Evolutionary conservation across 2,888 invertebrate species (phyloP), one percentile per base, ranked within the genome.

Genomic region (Leptopilina myrica): DNA sequence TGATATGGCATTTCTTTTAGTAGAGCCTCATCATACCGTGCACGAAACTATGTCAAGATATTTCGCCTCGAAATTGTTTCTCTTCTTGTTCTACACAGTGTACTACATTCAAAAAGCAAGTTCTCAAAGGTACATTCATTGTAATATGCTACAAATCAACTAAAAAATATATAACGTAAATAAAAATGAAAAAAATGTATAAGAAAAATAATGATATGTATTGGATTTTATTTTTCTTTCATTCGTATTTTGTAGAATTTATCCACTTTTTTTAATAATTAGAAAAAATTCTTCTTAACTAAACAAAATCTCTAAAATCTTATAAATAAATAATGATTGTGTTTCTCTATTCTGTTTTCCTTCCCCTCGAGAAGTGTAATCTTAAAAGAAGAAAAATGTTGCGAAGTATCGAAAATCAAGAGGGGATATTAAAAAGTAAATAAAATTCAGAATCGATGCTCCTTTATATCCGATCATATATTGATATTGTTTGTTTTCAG

Each of bases 21-120:
- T 73, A 12, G 33, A 33, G 56, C 73, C 73, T 73, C 73, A 56
- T 73, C 56, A 73, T 73, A 73, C 73, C 73, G 26, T 40, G 40
- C 73, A 73, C 53, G 73, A 56, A 73, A 73, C 73, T 73, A 33
- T 73, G 73, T 73, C 73, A 73, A 73, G 73, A 73, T 73, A 73
- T 73, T 73, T 73, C 73, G 73, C n/a, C 69, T 56, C 33, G 73
- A 73, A 73, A 69, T 69, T 69, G 69, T 73, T 73, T 73, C 53
- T 33, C 53, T 53, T 73, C 26, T 53, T 49, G 69, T 49, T 49
- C 69, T 26, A 53, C 53, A 33, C 49, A 9, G 43, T 12, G 12
- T 12, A 49, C 26, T 73, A 73, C 53, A 53, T 56, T 56, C 56
- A 73, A 73, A 67, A 62, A 62, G 62, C 56, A 73, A 53, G 26